Base-by-base conservation (phyloP, 2,888 invertebrate genomes). In the Tiliacea aurago region DNA sequence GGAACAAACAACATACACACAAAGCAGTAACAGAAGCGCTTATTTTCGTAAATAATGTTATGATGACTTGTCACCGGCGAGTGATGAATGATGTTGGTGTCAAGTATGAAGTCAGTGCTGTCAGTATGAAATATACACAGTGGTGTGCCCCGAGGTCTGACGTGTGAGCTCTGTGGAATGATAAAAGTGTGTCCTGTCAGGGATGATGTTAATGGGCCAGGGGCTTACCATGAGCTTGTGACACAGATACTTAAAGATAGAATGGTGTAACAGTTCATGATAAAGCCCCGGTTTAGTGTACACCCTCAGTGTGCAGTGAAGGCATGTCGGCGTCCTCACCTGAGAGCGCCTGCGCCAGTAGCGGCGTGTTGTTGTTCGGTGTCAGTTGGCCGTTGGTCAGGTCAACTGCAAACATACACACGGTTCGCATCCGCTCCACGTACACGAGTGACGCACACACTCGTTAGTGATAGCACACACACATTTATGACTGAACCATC, bases 311-410 rank as follows among this genome's bases (percentile, higher is more conserved):
- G 80, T 72, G 76, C 79, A 80, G 83, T 87, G 84, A 87, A 86
- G 81, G 81, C 67, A 64, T 78, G 76, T 83, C 78, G 83, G 92
- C 93, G 92, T 88, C 87, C 95, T 96, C 98, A 99, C 99, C 99
- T 98, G 99, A 99, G 96, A 99, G 97, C 94, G 98, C 98, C 97
- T 99, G 99, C 97, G 99, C 99, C 97, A 99, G 98, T 97, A 99
- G 97, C 95, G 99, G 98, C 95, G 98, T 98, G 97, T 98, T 99
- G 98, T 98, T 98, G 97, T 99, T 99, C 96, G 98, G 98, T 95
- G 99, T 99, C 96, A 99, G 98, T 97, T 99, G 99, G 96, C 99
- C 99, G 97, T 99, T 99, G 97, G 98, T 98, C 97, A 99, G 98
- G 97, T 99, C 99, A 97, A 99, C 98, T 98, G 97, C 96, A 97